These are phyloP conservation scores for Turdus rufiventris DNA, from an alignment of 2,113 vertebrate species.

Conservation along the genomic window DNA sequence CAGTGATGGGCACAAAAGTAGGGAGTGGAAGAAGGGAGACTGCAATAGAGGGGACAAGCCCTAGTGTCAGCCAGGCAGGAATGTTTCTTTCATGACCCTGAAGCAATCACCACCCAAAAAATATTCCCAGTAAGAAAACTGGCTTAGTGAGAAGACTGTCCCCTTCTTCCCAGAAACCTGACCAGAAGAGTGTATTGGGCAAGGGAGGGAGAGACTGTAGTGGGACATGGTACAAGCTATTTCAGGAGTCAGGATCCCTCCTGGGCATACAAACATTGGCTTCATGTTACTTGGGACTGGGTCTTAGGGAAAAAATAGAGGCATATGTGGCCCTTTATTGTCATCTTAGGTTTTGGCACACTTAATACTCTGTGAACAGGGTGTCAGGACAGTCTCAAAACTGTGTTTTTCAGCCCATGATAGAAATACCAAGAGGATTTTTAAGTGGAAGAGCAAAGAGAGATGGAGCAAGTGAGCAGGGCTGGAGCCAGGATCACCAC, in stretches of 20 bases:
- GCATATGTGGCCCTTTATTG: background rate
- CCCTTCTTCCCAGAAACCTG: background rate
- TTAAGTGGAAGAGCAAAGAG: background rate
- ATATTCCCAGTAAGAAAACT: background rate
- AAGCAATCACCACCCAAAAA: background rate
- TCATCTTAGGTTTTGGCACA: background rate
- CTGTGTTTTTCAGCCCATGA: background rate
- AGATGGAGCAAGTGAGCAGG: background rate
- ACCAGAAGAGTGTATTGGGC: background rate
- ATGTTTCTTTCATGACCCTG: background rate
- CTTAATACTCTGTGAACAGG: background rate
- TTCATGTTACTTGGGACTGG: background rate
- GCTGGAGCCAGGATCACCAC: background rate
- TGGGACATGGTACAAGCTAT: background rate
- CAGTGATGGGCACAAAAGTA: background rate
- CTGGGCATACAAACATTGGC: background rate
- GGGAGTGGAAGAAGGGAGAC: accelerated
- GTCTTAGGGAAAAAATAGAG: background rate
- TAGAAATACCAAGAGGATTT: background rate
- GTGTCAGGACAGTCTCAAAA: background rate
- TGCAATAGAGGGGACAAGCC: background rate
- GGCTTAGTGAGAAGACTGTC: background rate
- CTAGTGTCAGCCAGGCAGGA: background rate
- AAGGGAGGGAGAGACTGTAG: background rate
- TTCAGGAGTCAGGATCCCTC: background rate